Conservation (phyloP, 2,888 invertebrate species). For the Hirtodrosophila histrioides region DNA sequence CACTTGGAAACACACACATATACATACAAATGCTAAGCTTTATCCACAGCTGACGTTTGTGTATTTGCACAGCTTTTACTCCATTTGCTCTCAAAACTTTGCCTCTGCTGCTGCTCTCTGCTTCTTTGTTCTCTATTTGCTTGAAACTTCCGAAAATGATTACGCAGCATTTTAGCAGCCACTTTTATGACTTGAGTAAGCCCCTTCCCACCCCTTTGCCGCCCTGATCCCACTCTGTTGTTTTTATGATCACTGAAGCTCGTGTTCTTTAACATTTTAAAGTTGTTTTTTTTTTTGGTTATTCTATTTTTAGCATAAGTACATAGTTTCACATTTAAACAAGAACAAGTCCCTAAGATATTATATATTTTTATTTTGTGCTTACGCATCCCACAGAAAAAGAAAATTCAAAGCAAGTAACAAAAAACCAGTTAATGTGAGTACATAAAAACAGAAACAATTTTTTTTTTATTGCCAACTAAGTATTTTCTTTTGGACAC, state of each 20-base stretch:
- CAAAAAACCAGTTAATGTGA: slow-evolving; percentile 21
- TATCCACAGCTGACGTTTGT: slow-evolving; percentile 61
- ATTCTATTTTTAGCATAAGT: slow-evolving; percentile 59
- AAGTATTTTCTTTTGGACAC: slow-evolving; percentile 8
- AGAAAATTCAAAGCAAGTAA: slow-evolving; percentile 7
- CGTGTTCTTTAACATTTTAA: slow-evolving; percentile 32
- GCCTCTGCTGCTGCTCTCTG: neutral
- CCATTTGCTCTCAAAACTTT: slow-evolving; percentile 22
- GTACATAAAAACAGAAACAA: slow-evolving; percentile 15
- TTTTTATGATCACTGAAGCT: slow-evolving; percentile 38
- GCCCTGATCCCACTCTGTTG: neutral
- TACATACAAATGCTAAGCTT: slow-evolving; percentile 19
- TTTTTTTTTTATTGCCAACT: slow-evolving; percentile 44
- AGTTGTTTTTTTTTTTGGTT: slow-evolving; percentile 20
- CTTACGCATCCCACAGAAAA: slow-evolving; percentile 14
- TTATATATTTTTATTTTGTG: too few relatives aligned
- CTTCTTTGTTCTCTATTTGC: slow-evolving; percentile 39
- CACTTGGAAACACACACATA: slow-evolving; percentile 9
- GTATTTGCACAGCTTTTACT: slow-evolving; percentile 71
- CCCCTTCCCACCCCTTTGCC: neutral
- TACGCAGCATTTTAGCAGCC: slow-evolving; percentile 68
- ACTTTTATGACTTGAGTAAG: slow-evolving; percentile 47
- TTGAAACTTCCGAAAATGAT: slow-evolving; percentile 74
- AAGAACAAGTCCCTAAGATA: slow-evolving; percentile 18
- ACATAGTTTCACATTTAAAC: slow-evolving; percentile 27